Evolutionary conservation across 2,797 vertebrate species (phyloP), one percentile per base, ranked within the genome.

Genomic region (Pagetopsis macropterus): DNA sequence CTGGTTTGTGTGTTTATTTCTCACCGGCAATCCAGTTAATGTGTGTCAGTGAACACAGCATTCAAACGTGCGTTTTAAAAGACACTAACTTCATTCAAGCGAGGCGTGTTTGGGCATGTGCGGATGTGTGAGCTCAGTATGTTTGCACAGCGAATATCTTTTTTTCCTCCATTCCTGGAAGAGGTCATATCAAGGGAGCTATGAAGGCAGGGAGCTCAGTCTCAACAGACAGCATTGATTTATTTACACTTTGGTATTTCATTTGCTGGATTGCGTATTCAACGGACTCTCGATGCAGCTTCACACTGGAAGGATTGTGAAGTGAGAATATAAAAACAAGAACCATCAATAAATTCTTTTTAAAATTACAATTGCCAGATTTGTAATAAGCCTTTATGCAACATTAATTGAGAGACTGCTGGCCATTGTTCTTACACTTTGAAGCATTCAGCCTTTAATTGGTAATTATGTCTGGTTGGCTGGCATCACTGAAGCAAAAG

Each of bases 361-460:
- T 76, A 75, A 10, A 60, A 80, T 82, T 23, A 64, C 79, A 81
- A 74, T 64, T 27, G 23, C 21, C 33, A 51, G 0, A 84, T 82
- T 70, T 76, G 82, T 77, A 90, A 86, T 84, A 84, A 82, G 67
- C 72, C 37, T 76, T 65, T 16, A 52, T 76, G 81, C 50, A 74
- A 16, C 50, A 67, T 88, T 84, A 78, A 83, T 82, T 87, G 58
- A 64, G 33, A 82, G 52, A 63, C 65, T 65, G 65, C 49, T 69
- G 63, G 57, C 64, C 70, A 80, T 92, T 93, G 84, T 87, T 88
- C 81, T 73, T 82, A 70, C 81, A 91, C 83, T 81, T 83, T 85
- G 83, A 90, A 84, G 82, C 78, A 64, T 76, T 86, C 57, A 72
- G 37, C 59, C 37, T 60, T 74, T 86, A 87, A 91, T 87, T 87